Evolutionary conservation across 2,797 vertebrate species (phyloP).

Genomic region (Rhadinocentrus ornatus): DNA sequence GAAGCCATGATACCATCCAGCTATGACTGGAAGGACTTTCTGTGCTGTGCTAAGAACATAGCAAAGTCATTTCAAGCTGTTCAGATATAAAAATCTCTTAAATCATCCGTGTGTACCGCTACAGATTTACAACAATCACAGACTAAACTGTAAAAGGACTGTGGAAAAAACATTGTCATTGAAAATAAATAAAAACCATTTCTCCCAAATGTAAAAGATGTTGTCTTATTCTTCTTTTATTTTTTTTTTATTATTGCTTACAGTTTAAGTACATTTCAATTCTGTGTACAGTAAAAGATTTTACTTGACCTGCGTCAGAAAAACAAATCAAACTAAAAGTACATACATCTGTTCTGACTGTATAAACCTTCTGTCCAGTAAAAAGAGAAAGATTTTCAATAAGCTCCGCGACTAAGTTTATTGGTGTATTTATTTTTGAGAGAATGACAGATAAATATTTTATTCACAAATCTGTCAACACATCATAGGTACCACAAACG

Average conservation of each 20-base stretch:
- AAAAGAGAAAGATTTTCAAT: too few species aligned
- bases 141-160: constrained; percentile 1
- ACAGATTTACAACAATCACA: constrained; percentile 4
- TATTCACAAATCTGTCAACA: not conserved
- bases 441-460: not conserved
- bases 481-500: not conserved
- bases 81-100: constrained; percentile 7
- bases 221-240: not conserved
- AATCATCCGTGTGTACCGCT: constrained; percentile 9
- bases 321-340: too few species aligned
- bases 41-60: not conserved
- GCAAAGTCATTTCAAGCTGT: constrained; percentile 15
- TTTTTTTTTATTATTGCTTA: not conserved
- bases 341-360: too few species aligned
- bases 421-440: not conserved
- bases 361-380: too few species aligned
- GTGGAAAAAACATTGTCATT: not conserved
- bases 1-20: not conserved
- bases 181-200: not conserved
- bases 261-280: not conserved
- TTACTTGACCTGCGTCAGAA: too few species aligned
- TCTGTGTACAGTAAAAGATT: too few species aligned
- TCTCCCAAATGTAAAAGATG: not conserved
- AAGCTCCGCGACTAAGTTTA: not conserved
- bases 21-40: constrained; percentile 21